These are phyloP conservation scores for Casuarius casuarius DNA, from an alignment of 2,113 vertebrate genomes.

Conservation along the genomic window DNA sequence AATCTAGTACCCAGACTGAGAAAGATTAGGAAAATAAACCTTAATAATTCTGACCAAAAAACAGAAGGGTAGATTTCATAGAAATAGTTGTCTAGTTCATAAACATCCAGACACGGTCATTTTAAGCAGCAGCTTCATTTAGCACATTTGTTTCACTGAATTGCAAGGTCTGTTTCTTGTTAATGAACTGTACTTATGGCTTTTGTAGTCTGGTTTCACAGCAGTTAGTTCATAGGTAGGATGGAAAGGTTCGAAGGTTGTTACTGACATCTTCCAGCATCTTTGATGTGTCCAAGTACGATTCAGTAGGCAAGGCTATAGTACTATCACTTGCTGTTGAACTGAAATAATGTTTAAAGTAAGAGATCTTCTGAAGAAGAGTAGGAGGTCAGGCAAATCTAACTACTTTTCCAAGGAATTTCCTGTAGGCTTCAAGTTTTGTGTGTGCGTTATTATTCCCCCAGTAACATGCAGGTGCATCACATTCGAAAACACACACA, in stretches of 20 bases:
- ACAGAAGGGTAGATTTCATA: not conserved
- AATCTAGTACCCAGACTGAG: not conserved
- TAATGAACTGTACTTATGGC: not conserved
- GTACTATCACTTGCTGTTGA: fast-evolving
- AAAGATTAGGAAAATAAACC: not conserved
- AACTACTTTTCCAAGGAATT: not conserved
- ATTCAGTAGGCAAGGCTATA: not conserved
- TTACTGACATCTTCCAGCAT: fast-evolving
- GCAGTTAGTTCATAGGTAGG: not conserved
- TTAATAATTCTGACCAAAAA: not conserved
- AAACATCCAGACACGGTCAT: not conserved
- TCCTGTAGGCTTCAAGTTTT: not conserved
- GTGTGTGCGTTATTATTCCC: not conserved
- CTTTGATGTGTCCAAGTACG: not conserved
- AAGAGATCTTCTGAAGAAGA: not conserved
- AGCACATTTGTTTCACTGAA: not conserved
- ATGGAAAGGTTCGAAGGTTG: not conserved
- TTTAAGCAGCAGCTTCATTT: not conserved
- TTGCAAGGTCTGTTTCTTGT: not conserved
- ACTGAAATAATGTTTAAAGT: not conserved
- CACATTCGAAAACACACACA: not conserved
- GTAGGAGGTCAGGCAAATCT: not conserved
- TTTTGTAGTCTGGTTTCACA: not conserved
- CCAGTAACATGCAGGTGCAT: fast-evolving
- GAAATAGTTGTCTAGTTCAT: not conserved